Percentiles rank a stretch among this genome's conserved stretches.
Evolutionary conservation across 2,113 vertebrate species (phyloP).

Genomic region (Phrynosoma blainvillii): DNA sequence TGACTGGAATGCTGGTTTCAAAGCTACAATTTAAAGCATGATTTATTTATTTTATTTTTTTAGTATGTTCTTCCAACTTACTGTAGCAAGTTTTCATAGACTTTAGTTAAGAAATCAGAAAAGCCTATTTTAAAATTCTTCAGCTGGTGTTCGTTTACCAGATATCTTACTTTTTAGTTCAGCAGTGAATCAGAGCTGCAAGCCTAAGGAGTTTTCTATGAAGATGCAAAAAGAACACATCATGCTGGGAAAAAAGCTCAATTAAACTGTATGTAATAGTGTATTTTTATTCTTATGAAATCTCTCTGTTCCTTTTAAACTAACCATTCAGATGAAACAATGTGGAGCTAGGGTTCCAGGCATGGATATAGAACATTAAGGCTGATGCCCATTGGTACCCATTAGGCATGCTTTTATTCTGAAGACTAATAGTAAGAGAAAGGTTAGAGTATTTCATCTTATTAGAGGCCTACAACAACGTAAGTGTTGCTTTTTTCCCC

Average conservation of each 20-base stretch:
- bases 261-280: slow-evolving; percentile 22
- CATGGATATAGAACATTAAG: slow-evolving; percentile 26
- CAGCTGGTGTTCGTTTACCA: slow-evolving; percentile 65
- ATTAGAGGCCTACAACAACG: slow-evolving; percentile 42
- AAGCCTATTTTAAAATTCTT: slow-evolving; percentile 56
- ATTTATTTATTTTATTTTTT: slow-evolving; percentile 31
- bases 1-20: slow-evolving; percentile 65
- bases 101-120: background rate
- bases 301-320: slow-evolving; percentile 7
- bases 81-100: slow-evolving; percentile 55
- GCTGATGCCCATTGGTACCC: slow-evolving; percentile 12
- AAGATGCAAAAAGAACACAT: background rate
- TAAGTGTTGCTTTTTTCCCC: background rate
- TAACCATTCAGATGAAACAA: slow-evolving; percentile 40
- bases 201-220: slow-evolving; percentile 16
- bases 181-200: slow-evolving; percentile 29
- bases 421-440: slow-evolving; percentile 36
- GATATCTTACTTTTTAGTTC: slow-evolving; percentile 35
- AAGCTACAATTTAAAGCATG: slow-evolving; percentile 70
- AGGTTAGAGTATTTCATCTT: slow-evolving; percentile 41
- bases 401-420: slow-evolving; percentile 43
- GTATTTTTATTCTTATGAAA: background rate
- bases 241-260: background rate
- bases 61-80: slow-evolving; percentile 68
- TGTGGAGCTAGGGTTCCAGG: slow-evolving; percentile 8